Evolutionary conservation across 2,888 invertebrate species (phyloP).

Genomic region (Ectropis crepuscularia): DNA sequence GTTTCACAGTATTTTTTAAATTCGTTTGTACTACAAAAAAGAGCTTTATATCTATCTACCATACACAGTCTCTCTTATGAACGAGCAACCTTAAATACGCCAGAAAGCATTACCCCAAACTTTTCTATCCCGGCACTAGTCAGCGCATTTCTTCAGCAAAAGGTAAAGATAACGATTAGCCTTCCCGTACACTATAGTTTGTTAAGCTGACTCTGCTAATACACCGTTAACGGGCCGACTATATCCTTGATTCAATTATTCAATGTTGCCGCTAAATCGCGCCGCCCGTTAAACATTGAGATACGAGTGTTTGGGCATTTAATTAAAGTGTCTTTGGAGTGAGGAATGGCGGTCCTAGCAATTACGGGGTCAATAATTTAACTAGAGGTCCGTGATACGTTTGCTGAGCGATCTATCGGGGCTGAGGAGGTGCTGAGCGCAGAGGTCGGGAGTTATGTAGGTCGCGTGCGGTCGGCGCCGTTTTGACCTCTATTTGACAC

Average conservation of each 20-base stretch:
- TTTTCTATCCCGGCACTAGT: background rate
- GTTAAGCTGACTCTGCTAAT: background rate
- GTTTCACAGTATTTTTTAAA: too few relatives aligned
- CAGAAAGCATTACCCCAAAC: background rate
- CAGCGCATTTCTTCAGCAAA: too few relatives aligned
- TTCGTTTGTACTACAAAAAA: too few relatives aligned
- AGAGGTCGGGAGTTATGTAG: background rate
- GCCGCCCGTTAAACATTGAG: slow-evolving; percentile 35
- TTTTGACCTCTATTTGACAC: background rate
- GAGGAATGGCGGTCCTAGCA: slow-evolving; percentile 41
- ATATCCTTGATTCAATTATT: slow-evolving; percentile 33
- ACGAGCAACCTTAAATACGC: too few relatives aligned
- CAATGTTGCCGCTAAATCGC: slow-evolving; percentile 34
- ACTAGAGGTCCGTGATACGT: slow-evolving; percentile 37
- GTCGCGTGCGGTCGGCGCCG: background rate
- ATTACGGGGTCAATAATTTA: slow-evolving; percentile 44
- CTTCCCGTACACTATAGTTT: background rate
- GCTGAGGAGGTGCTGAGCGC: background rate
- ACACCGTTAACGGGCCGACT: slow-evolving; percentile 21
- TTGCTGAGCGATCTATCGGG: slow-evolving; percentile 17
- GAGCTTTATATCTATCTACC: too few relatives aligned
- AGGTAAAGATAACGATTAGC: too few relatives aligned
- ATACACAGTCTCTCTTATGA: too few relatives aligned
- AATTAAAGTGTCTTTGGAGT: slow-evolving; percentile 42
- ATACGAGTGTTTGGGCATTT: slow-evolving; percentile 39